Evolutionary conservation across 2,113 vertebrate genomes (phyloP), one percentile per base, ranked within the genome.

Genomic region (Ceratotherium simum): DNA sequence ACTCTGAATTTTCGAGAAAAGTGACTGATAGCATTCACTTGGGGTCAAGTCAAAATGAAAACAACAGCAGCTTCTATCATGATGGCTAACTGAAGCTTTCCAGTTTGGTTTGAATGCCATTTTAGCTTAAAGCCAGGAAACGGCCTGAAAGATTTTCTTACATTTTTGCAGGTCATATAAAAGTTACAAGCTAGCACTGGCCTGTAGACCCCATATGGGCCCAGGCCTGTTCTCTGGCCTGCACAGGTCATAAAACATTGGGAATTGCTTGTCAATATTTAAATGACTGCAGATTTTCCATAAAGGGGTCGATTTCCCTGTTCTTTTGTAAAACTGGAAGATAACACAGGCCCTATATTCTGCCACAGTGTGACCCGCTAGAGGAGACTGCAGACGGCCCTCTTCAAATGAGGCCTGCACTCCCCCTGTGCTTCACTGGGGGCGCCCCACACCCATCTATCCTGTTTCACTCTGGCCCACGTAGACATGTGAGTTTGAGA

Each of bases 401-500:
- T 36, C 33, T 51, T 13, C 42, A 33, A 25, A 31, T 13, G 17
- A 27, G 2, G 51, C 27, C 60, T 16, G 16, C 2, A 2, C 2
- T 1, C 31, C 8, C 18, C 27, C 51, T 31, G 51, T 13, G 51
- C 79, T 16, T 18, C 10, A 0, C 16, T 13, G 42, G 72, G 75
- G 12, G 51, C 88, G 36, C 13, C 14, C 39, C 33, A 4, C 21
- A 3, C 36, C 48, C 9, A 0, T 0, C 42, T n/a, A 9, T 1
- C 51, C 65, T 0, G 0, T 4, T 5, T 13, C 83, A 0, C 62
- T 3, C 31, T 2, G 5, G 23, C 20, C 10, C 23, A 29, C 65
- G 10, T 0, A n/a, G 58, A 39, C 1, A 0, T 0, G 18, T 0
- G 10, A 46, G 2, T 17, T 4, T 13, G 25, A 51, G n/a, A 64